Percentiles rank a stretch among this genome's conserved stretches.
Conservation (phyloP, 2,113 vertebrate genomes). For the Talpa occidentalis region DNA sequence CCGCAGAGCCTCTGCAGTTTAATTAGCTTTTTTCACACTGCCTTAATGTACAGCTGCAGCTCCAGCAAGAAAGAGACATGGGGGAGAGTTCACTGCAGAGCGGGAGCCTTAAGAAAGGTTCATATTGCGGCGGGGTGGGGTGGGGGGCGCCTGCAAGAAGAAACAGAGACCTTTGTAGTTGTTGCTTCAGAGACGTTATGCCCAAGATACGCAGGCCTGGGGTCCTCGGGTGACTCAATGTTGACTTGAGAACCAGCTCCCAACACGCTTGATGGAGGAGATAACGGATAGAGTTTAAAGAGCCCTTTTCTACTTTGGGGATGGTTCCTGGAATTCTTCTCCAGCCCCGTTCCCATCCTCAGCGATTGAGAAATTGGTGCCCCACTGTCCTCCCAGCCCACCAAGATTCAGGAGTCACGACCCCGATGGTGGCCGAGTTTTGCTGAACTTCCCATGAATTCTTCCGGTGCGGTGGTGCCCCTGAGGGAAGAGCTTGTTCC, state of each 20-base stretch:
- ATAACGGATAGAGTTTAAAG: conserved; percentile 78
- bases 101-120: conserved; percentile 81
- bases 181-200: conserved; percentile 82
- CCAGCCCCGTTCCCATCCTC: fast-evolving
- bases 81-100: conserved; percentile 82
- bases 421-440: conserved; percentile 14
- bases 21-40: conserved; percentile 90
- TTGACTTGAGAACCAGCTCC: conserved; percentile 70
- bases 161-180: conserved; percentile 86
- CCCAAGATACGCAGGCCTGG: conserved; percentile 77
- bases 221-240: conserved; percentile 72
- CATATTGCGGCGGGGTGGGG: conserved; percentile 32
- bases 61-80: conserved; percentile 87
- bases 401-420: neutral
- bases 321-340: conserved; percentile 71
- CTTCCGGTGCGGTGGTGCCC: neutral
- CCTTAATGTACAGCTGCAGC: conserved; percentile 87
- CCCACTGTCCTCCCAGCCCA: conserved; percentile 51
- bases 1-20: conserved; percentile 87
- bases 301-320: conserved; percentile 77
- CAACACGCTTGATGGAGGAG: conserved; percentile 70
- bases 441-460: neutral
- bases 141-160: conserved; percentile 77
- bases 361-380: conserved; percentile 53
- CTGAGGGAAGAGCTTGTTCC: fast-evolving